Base-by-base conservation (phyloP, 1,140 invertebrate genomes). In the Belonocnema kinseyi region DNA sequence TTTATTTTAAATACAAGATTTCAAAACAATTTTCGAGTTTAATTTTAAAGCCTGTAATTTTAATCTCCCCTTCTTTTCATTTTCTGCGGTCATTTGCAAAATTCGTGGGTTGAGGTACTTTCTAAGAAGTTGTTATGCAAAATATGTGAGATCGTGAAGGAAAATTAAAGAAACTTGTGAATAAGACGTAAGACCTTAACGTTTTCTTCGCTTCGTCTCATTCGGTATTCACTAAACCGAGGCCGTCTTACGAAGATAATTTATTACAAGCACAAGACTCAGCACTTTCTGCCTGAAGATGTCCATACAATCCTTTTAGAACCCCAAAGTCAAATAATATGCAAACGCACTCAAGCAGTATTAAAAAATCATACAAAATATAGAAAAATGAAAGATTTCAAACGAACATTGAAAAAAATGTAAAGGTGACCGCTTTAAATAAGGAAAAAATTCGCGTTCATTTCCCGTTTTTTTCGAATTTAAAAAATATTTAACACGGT, bases 231-330 rank as follows among this genome's bases (percentile, higher is more conserved):
- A 75, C 73, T 51, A 50, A 74, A 73, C 72, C 46, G 52, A 50
- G n/a, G 73, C 77, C 73, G 72, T n/a, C 17, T 71, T 75, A 50
- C 76, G 80, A 82, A 80, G 82, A 82, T 83, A 85, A 85, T 85
- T 85, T 85, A 85, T 82, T 77, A 82, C 74, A 78, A 40, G 72
- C 66, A 72, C 79, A 80, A 78, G 76, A 83, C 72, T 76, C 79
- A 19, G 77, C 77, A 85, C 80, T 83, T 83, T 85, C 76, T 77
- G 71, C 75, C 73, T 17, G 54, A 79, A 79, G 75, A 73, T 75
- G 71, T 73, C 33, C 46, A 50, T 70, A 50, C 46, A 51, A 13
- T 46, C 50, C 66, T 66, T 51, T 72, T 52, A 76, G 61, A 77
- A 74, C 75, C 66, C 77, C 77, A 73, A 56, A 73, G 51, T 58